Evolutionary conservation across 2,113 vertebrate species (phyloP).

Genomic region (Tyto alba): DNA sequence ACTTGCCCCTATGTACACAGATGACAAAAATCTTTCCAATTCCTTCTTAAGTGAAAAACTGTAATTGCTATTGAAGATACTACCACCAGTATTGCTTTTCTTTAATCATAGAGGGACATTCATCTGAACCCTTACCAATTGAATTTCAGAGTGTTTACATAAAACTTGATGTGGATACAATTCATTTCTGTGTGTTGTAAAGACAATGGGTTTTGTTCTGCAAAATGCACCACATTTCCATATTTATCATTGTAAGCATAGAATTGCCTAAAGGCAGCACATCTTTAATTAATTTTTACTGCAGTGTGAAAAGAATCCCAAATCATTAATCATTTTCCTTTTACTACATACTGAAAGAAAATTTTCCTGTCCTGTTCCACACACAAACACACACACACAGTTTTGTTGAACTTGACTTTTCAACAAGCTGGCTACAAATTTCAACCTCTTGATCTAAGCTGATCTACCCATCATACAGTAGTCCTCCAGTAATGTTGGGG

Average conservation of each 20-base stretch:
- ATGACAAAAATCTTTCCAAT: conserved; percentile 14
- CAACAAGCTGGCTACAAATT: background rate
- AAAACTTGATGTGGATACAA: conserved; percentile 46
- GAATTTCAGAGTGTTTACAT: conserved; percentile 56
- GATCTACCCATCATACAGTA: background rate
- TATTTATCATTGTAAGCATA: conserved; percentile 43
- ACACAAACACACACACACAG: background rate
- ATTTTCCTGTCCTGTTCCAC: background rate
- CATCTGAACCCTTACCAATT: conserved; percentile 41
- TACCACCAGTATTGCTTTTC: background rate
- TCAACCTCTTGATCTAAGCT: background rate
- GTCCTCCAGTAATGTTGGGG: background rate
- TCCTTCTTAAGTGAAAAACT: conserved; percentile 20
- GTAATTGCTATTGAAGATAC: conserved; percentile 19
- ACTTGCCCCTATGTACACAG: background rate
- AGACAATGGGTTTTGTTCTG: conserved; percentile 33
- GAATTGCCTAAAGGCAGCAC: conserved; percentile 33
- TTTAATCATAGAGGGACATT: conserved; percentile 43
- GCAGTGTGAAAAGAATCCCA: conserved; percentile 39
- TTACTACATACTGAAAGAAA: conserved; percentile 28
- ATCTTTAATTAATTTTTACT: conserved; percentile 63
- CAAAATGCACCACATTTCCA: conserved; percentile 47
- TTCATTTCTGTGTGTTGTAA: conserved; percentile 15
- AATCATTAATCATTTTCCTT: conserved; percentile 48
- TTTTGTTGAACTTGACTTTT: background rate